Evolutionary conservation across 2,113 vertebrate species (phyloP).

Genomic region (Indicator indicator): DNA sequence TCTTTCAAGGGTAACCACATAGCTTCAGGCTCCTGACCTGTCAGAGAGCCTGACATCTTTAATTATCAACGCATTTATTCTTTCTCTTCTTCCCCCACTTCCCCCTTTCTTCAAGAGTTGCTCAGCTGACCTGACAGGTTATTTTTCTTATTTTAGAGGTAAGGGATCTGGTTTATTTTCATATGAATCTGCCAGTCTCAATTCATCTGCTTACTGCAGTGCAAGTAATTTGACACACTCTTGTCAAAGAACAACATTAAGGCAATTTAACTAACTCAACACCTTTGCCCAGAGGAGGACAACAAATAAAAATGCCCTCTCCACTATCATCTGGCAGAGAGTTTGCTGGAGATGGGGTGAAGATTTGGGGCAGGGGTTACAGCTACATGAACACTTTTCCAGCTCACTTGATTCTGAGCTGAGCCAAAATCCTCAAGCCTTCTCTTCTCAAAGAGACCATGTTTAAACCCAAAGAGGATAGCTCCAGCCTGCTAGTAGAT

Average conservation of each 20-base stretch:
- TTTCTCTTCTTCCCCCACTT: accelerated
- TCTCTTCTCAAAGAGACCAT: background rate
- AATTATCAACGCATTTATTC: background rate
- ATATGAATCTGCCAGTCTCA: background rate
- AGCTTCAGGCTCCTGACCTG: background rate
- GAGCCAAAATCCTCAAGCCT: background rate
- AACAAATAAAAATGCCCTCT: background rate
- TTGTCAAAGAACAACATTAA: background rate
- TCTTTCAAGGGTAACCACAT: background rate
- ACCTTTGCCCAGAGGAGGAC: background rate
- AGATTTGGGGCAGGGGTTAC: background rate
- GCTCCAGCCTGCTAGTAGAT: background rate
- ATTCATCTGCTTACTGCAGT: background rate
- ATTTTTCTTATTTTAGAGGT: background rate
- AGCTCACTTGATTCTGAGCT: background rate
- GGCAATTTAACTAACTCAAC: background rate
- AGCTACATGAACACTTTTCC: background rate
- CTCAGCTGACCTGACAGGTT: background rate
- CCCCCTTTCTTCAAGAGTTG: background rate
- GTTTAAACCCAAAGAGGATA: background rate
- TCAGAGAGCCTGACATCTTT: background rate
- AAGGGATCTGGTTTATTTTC: background rate
- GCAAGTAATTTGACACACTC: background rate
- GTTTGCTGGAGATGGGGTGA: background rate
- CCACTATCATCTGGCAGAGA: background rate